Evolutionary conservation across 2,888 invertebrate genomes (phyloP).

Genomic region (Melieria omissa): DNA sequence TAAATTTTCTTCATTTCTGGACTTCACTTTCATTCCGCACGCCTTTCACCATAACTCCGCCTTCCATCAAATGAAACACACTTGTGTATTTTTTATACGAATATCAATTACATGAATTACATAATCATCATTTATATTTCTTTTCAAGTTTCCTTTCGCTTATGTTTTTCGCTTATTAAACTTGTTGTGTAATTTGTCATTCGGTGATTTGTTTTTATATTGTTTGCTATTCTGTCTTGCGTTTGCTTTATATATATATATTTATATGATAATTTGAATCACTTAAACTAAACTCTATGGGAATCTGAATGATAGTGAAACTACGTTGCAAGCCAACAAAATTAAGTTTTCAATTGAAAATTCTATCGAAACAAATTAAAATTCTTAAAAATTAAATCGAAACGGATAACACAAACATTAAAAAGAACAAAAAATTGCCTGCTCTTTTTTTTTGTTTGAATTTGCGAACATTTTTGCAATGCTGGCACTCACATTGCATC

Average conservation of each 20-base stretch:
- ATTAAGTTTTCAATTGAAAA: no score
- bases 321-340: no score
- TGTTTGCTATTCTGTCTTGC: neutral
- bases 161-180: constrained; percentile 16
- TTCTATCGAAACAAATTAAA: no score
- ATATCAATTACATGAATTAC: constrained; percentile 47
- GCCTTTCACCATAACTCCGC: no score
- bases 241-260: neutral
- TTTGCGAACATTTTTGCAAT: no score
- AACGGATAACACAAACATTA: no score
- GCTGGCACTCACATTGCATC: no score
- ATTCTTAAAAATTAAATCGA: no score
- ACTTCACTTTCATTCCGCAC: no score
- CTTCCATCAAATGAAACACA: constrained; percentile 27
- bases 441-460: no score
- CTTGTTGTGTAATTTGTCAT: neutral
- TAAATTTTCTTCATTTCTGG: no score
- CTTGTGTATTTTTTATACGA: constrained; percentile 39
- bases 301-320: neutral
- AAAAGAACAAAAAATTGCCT: no score
- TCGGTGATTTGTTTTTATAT: neutral
- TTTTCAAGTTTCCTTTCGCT: constrained; percentile 30
- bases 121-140: constrained; percentile 22
- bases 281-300: constrained; percentile 7
- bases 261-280: neutral